These are phyloP conservation scores for Himalopsyche phryganea DNA, from an alignment of 1,140 invertebrate species.

Conservation along the genomic window DNA sequence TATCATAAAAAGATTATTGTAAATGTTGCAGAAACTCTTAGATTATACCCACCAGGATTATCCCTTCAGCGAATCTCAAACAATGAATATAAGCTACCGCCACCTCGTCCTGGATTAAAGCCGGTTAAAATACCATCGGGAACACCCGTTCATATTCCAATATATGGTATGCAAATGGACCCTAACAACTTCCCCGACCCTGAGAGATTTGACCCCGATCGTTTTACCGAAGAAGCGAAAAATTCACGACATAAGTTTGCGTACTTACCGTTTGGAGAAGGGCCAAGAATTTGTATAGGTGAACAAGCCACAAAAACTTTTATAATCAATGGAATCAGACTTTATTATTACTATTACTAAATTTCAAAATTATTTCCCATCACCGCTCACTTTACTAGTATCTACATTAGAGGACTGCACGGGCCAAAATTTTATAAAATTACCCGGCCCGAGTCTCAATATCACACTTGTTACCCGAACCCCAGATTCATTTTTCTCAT, in stretches of 20 bases:
- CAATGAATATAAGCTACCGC: slow-evolving; percentile 8
- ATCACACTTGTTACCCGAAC: too few species aligned
- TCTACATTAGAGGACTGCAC: too few species aligned
- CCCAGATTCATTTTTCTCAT: too few species aligned
- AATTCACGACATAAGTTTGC: slow-evolving; percentile 37
- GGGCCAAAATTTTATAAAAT: too few species aligned
- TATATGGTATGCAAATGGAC: slow-evolving; percentile 39
- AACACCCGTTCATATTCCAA: slow-evolving; percentile 32
- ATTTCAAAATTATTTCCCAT: background rate
- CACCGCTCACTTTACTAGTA: background rate
- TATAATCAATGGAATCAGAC: background rate
- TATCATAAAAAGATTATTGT: too few species aligned
- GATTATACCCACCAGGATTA: slow-evolving; percentile 11
- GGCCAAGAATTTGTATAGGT: slow-evolving; percentile 47
- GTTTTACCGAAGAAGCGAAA: slow-evolving; percentile 48
- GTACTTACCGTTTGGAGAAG: slow-evolving; percentile 57
- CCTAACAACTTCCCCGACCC: slow-evolving; percentile 54
- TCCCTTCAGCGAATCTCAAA: slow-evolving; percentile 3
- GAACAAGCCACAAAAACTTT: slow-evolving; percentile 27
- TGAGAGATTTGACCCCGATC: slow-evolving; percentile 59
- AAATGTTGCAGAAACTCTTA: slow-evolving; percentile 3
- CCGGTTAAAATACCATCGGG: slow-evolving; percentile 36
- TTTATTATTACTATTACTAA: background rate
- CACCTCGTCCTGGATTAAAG: slow-evolving; percentile 4
- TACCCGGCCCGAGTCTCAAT: too few species aligned